Base-by-base conservation (phyloP, 1,140 invertebrate genomes). In the Drosophila ercepeae region DNA sequence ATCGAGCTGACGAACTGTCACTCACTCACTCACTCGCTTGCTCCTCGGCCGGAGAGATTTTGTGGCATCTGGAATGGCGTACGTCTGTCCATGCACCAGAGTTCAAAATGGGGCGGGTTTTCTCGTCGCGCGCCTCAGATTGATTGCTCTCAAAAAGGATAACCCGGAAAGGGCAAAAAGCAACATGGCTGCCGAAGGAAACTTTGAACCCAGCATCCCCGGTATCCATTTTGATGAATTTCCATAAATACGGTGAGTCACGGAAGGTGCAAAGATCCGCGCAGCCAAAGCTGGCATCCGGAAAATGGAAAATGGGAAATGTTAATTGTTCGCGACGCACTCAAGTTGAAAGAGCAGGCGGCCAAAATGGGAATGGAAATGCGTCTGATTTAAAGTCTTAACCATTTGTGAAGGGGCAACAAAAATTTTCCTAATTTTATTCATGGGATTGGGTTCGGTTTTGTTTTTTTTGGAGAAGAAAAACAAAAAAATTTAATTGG, bases 1-100 rank as follows among this genome's bases (percentile, higher is more conserved):
- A 86, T 79, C 59, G 75, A 86, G 68, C 76, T 86, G 81, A 86
- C 82, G 82, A 86, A 86, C 82, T 88, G 82, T 88, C 82, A 88
- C 60, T 82, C 82, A 71, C 59, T 71, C 46, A 41, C 54, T 32
- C 68, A 60, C 68, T 51, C 46, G 13, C 13, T 16, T 46, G 41
- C 34, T 34, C 25, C 29, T 32, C 29, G 23, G 32, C 39, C 29
- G 69, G 71, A 63, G 68, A 74, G 76, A 70, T 75, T 78, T 61
- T 59, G 60, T 65, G 50, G 55, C 63, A 78, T 78, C 55, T 48
- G 53, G 59, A 64, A 75, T 65, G 71, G 79, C 75, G 61, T 53
- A 50, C 21, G 54, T 77, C 61, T 57, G 42, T 48, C 48, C 32
- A 36, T 19, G 49, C 45, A 44, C 50, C 32, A n/a, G 39, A 23